Percentiles rank a stretch among this genome's conserved stretches.
Conservation (phyloP, 2,888 invertebrate genomes). For the Drosophila percnosoma region DNA sequence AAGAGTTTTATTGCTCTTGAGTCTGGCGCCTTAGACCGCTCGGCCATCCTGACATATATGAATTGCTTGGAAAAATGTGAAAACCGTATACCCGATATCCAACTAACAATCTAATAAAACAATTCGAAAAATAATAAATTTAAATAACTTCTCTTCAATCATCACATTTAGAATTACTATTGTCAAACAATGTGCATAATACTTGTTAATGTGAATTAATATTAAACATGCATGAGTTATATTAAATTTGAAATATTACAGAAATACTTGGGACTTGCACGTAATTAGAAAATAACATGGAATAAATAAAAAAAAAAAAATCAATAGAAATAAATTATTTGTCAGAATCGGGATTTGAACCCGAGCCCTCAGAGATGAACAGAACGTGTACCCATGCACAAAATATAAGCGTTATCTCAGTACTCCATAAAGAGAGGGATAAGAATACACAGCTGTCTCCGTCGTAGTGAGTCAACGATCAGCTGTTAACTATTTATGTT, state of each 20-base stretch:
- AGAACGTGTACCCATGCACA: conserved; percentile 47
- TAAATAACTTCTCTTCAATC: background rate
- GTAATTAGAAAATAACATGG: background rate
- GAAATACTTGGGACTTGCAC: background rate
- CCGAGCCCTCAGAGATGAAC: conserved; percentile 64
- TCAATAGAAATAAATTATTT: background rate
- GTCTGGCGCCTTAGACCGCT: conserved; percentile 84
- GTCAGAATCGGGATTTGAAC: conserved; percentile 44
- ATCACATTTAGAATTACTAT: background rate
- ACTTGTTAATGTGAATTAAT: background rate
- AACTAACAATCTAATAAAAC: background rate
- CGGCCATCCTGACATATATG: conserved; percentile 80
- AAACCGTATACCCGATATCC: background rate
- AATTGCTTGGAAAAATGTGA: background rate
- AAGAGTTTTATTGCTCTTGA: conserved; percentile 68
- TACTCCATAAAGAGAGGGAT: too few relatives aligned
- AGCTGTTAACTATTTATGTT: conserved; percentile 7
- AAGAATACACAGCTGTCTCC: background rate
- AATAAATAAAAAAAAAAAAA: background rate
- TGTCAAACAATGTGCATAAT: background rate
- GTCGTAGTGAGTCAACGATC: background rate
- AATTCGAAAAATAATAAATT: background rate
- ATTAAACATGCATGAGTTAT: background rate
- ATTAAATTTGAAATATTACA: background rate
- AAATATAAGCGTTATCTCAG: background rate